A percentile compares a stretch with the other conserved stretches of the same genome.
Evolutionary conservation across 1,140 invertebrate genomes (phyloP).

Genomic region (Listronotus bonariensis): DNA sequence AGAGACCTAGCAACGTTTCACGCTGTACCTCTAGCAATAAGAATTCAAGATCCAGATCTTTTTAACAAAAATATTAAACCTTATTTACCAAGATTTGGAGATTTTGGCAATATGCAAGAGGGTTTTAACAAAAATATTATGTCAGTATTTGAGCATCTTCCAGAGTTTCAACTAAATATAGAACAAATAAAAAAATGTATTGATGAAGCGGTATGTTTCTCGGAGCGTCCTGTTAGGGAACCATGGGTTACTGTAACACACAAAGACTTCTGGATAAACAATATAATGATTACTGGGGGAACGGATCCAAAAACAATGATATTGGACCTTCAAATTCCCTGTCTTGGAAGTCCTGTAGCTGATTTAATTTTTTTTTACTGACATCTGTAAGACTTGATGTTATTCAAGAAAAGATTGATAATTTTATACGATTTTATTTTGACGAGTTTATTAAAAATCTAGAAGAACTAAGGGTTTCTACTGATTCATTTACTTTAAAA

Average conservation of each 20-base stretch:
- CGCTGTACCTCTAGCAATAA: slow-evolving; percentile 58
- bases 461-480: slow-evolving; percentile 17
- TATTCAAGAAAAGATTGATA: slow-evolving; percentile 51
- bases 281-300: slow-evolving; percentile 59
- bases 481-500: slow-evolving; percentile 5
- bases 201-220: not conserved
- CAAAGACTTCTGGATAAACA: slow-evolving; percentile 66
- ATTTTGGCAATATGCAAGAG: not conserved
- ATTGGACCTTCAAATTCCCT: slow-evolving; percentile 18
- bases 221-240: slow-evolving; percentile 43
- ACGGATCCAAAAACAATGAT: slow-evolving; percentile 13
- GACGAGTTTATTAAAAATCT: slow-evolving; percentile 27
- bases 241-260: slow-evolving; percentile 61
- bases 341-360: slow-evolving; percentile 53
- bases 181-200: slow-evolving; percentile 8
- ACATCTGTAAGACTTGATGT: slow-evolving; percentile 55
- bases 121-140: not conserved
- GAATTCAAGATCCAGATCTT: slow-evolving; percentile 55
- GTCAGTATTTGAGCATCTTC: slow-evolving; percentile 10
- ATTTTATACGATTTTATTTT: slow-evolving; percentile 59
- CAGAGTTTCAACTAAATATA: slow-evolving; percentile 10
- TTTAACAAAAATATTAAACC: slow-evolving; percentile 54
- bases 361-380: slow-evolving; percentile 63
- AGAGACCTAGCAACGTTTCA: slow-evolving; percentile 60
- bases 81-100: slow-evolving; percentile 34